phyloP scores from a whole-genome alignment of 1,140 invertebrate genomes.

The Drosophila persimilis region DNA sequence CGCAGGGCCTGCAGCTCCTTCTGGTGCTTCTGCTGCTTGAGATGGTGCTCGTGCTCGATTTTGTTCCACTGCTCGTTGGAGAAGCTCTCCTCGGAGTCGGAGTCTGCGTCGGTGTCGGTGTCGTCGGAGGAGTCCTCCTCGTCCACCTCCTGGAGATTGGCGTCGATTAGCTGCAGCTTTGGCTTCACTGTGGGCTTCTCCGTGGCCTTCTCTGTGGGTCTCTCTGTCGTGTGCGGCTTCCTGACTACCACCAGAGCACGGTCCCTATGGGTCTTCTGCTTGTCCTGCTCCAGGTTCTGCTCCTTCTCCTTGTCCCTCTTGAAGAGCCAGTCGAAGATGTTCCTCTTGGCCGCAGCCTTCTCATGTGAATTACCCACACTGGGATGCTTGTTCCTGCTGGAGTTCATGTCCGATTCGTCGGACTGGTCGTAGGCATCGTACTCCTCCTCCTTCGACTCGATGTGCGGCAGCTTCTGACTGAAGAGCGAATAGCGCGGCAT shows the following conservation, averaged over 20 bases:
- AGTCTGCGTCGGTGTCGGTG: conserved; percentile 17
- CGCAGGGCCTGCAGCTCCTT: conserved; percentile 56
- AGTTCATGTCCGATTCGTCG: conserved; percentile 12
- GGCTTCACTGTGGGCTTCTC: conserved; percentile 43
- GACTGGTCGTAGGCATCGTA: conserved; percentile 43
- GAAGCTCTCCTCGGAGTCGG: conserved; percentile 36
- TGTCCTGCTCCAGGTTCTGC: conserved; percentile 31
- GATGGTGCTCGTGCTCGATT: conserved; percentile 58
- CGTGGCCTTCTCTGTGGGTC: neutral
- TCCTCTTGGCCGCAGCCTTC: conserved; percentile 53
- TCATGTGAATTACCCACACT: conserved; percentile 44
- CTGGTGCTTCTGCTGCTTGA: conserved; percentile 63
- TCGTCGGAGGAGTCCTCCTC: conserved; percentile 28
- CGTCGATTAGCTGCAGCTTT: conserved; percentile 35
- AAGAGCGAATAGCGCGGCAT: conserved; percentile 72
- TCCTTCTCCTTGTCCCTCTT: conserved; percentile 46
- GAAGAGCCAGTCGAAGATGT: conserved; percentile 65
- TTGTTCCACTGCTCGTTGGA: conserved; percentile 72
- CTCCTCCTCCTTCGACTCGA: conserved; percentile 37
- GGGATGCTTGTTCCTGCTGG: conserved; percentile 49
- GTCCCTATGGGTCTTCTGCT: conserved; percentile 3
- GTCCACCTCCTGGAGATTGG: conserved; percentile 28
- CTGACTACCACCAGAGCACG: neutral
- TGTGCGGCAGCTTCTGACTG: conserved; percentile 42
- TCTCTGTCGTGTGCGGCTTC: conserved; percentile 5